These are phyloP conservation scores for Cyprinella venusta DNA, from an alignment of 2,797 vertebrate species.

Conservation along the genomic window DNA sequence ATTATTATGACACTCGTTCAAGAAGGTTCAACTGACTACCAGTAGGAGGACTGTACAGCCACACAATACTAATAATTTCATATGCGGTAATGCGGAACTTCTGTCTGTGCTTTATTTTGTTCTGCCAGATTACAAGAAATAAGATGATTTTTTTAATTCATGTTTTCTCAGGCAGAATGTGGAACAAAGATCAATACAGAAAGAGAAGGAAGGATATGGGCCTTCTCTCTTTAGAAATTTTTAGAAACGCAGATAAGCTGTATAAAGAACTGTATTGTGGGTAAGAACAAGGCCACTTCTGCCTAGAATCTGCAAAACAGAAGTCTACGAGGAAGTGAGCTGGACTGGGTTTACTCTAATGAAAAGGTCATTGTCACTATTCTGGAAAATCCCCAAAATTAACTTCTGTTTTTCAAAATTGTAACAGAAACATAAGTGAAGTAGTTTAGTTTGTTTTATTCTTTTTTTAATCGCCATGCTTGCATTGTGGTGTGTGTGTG, in stretches of 20 bases:
- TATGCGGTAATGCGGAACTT: neutral
- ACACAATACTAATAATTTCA: neutral
- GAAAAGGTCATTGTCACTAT: neutral
- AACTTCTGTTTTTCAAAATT: conserved; percentile 11
- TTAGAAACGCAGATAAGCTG: neutral
- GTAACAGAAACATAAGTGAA: neutral
- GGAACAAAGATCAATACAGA: neutral
- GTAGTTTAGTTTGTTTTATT: neutral
- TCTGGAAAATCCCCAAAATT: conserved; percentile 3
- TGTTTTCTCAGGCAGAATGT: neutral
- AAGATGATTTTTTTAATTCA: no score
- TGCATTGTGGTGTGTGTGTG: no score
- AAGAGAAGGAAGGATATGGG: neutral
- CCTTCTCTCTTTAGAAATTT: no score
- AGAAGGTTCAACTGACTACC: neutral
- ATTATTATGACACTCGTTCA: neutral
- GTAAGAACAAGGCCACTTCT: conserved; percentile 7
- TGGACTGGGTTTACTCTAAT: neutral
- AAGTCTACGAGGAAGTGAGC: conserved; percentile 36
- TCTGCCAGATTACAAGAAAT: neutral
- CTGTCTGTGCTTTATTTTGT: no score
- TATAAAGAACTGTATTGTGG: neutral
- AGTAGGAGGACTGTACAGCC: no score
- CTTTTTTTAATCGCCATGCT: neutral
- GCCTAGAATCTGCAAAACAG: conserved; percentile 17